Evolutionary conservation across 2,888 invertebrate genomes (phyloP).

Genomic region (Drosophila meridiana): DNA sequence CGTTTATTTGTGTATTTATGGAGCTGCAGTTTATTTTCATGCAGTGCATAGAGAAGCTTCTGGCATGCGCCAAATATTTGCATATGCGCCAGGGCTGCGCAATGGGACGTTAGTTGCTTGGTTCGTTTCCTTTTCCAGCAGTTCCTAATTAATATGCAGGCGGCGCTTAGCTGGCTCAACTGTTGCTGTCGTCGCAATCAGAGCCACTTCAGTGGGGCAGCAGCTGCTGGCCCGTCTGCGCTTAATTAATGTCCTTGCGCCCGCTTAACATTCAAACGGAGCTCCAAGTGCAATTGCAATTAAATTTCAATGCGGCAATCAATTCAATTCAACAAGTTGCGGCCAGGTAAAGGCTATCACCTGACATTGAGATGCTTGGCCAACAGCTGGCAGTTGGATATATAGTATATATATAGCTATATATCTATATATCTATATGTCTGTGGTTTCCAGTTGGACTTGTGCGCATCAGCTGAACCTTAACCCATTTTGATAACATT

Average conservation of each 20-base stretch:
- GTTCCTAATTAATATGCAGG: slow-evolving; percentile 71
- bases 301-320: slow-evolving; percentile 74
- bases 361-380: slow-evolving; percentile 50
- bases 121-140: slow-evolving; percentile 7
- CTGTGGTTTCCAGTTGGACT: slow-evolving; percentile 8
- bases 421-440: not conserved
- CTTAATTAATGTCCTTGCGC: slow-evolving; percentile 78
- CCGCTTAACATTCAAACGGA: slow-evolving; percentile 69
- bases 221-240: slow-evolving; percentile 17
- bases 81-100: slow-evolving; percentile 51
- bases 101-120: slow-evolving; percentile 13
- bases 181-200: slow-evolving; percentile 61
- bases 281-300: slow-evolving; percentile 65
- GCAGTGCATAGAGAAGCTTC: slow-evolving; percentile 20
- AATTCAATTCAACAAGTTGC: slow-evolving; percentile 78
- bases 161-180: slow-evolving; percentile 48
- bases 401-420: not conserved
- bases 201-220: slow-evolving; percentile 66
- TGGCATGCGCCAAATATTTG: slow-evolving; percentile 60
- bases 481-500: slow-evolving; percentile 50
- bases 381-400: slow-evolving; percentile 8
- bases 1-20: slow-evolving; percentile 50
- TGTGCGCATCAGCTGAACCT: slow-evolving; percentile 36
- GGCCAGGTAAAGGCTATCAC: slow-evolving; percentile 28
- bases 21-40: slow-evolving; percentile 55